Evolutionary conservation across 2,888 invertebrate species (phyloP).

Genomic region (Crioceris asparagi): DNA sequence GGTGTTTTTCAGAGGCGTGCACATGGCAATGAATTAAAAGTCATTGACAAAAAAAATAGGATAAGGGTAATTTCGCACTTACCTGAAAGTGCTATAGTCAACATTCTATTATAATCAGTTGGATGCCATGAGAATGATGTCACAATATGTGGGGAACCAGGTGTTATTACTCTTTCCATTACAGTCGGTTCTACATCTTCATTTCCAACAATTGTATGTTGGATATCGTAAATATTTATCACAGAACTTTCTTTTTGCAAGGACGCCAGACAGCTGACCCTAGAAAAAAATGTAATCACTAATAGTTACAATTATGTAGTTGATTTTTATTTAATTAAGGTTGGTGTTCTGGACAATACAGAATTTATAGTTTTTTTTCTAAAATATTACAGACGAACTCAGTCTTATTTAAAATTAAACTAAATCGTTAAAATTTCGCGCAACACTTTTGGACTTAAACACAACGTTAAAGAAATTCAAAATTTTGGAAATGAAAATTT

Average conservation of each 20-base stretch:
- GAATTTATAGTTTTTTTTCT: too few species aligned
- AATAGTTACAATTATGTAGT: too few species aligned
- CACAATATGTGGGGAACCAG: constrained; percentile 41
- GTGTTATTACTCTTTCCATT: constrained; percentile 55
- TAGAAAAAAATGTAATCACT: constrained; percentile 24
- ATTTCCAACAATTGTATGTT: constrained; percentile 53
- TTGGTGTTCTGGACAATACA: too few species aligned
- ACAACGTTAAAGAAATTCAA: too few species aligned
- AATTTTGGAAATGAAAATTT: too few species aligned
- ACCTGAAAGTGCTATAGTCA: constrained; percentile 54
- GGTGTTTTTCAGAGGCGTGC: too few species aligned
- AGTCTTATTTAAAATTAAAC: constrained; percentile 2
- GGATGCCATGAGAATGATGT: constrained; percentile 86
- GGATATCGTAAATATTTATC: constrained; percentile 78
- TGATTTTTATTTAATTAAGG: too few species aligned
- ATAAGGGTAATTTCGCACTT: too few species aligned
- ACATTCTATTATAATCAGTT: constrained; percentile 62
- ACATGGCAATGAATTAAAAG: too few species aligned
- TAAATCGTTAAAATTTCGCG: too few species aligned
- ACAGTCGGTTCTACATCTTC: constrained; percentile 69
- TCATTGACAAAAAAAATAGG: too few species aligned
- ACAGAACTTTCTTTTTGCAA: constrained; percentile 68
- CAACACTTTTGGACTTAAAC: too few species aligned
- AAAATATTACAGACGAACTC: background rate
- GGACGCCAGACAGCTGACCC: constrained; percentile 66